phyloP scores from a whole-genome alignment of 2,797 vertebrate genomes.

The Pristis pectinata region DNA sequence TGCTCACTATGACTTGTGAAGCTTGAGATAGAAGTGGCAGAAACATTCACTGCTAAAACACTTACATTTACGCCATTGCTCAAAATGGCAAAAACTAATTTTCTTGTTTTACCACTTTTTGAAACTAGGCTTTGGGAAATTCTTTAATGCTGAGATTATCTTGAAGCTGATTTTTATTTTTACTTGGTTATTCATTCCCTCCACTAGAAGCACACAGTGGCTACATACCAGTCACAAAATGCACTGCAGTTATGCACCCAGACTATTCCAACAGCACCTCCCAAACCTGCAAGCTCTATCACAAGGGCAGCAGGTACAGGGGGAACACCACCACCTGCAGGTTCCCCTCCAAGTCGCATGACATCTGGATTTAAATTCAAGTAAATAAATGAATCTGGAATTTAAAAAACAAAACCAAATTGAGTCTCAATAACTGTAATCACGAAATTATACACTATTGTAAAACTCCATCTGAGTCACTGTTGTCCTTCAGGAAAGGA shows the following conservation, averaged over 20 bases:
- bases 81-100: neutral
- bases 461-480: too few species aligned
- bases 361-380: too few species aligned
- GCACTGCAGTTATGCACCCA: neutral
- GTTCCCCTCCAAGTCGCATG: neutral
- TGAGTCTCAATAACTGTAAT: too few species aligned
- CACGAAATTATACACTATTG: too few species aligned
- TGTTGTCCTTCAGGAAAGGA: too few species aligned
- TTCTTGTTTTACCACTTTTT: neutral
- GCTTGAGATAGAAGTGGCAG: neutral
- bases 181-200: neutral
- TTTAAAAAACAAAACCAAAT: too few species aligned
- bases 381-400: too few species aligned
- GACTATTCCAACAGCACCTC: neutral
- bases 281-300: neutral
- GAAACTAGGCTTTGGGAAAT: neutral
- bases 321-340: neutral
- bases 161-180: neutral
- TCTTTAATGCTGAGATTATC: neutral
- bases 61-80: neutral
- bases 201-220: neutral
- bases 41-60: neutral
- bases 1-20: neutral
- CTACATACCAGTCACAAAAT: neutral
- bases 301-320: neutral